A percentile compares a stretch with the other conserved stretches of the same genome.
These are phyloP conservation scores for Marcusenius ussheri DNA, from an alignment of 2,113 vertebrate species.

Conservation along the genomic window DNA sequence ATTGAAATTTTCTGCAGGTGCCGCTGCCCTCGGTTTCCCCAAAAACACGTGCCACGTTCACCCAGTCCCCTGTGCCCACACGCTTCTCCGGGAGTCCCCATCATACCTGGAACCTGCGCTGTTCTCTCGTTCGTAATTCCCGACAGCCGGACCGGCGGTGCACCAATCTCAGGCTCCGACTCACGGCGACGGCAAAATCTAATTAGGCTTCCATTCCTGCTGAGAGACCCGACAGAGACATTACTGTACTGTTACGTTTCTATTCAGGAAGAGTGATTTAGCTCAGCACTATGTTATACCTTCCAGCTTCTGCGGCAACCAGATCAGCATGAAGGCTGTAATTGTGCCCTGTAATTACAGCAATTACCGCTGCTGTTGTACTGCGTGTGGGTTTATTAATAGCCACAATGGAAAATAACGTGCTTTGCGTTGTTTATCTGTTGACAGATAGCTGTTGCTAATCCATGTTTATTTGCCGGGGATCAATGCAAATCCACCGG, in stretches of 20 bases:
- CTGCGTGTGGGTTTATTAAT: slow-evolving; percentile 69
- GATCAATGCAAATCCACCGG: slow-evolving; percentile 73
- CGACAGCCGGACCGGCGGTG: neutral
- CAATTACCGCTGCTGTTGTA: slow-evolving; percentile 60
- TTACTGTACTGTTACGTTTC: neutral
- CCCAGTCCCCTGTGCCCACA: neutral
- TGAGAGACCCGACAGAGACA: neutral
- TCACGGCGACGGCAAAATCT: neutral
- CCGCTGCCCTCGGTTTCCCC: neutral
- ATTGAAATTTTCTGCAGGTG: neutral
- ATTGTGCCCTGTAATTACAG: slow-evolving; percentile 59
- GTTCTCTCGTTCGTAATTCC: neutral
- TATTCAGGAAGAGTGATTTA: slow-evolving; percentile 20
- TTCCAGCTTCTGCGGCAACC: slow-evolving; percentile 27
- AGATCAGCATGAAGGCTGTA: slow-evolving; percentile 49
- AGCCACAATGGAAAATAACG: slow-evolving; percentile 61
- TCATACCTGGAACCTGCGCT: too few species aligned
- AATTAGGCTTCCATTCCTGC: neutral
- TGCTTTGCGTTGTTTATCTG: slow-evolving; percentile 73
- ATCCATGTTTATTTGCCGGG: slow-evolving; percentile 74
- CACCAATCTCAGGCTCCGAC: neutral
- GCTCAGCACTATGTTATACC: slow-evolving; percentile 24
- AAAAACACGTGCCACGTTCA: neutral
- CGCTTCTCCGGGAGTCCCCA: neutral
- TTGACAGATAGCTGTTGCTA: slow-evolving; percentile 70